These are phyloP conservation scores for Miichthys miiuy DNA, from an alignment of 2,797 vertebrate species.

Conservation along the genomic window DNA sequence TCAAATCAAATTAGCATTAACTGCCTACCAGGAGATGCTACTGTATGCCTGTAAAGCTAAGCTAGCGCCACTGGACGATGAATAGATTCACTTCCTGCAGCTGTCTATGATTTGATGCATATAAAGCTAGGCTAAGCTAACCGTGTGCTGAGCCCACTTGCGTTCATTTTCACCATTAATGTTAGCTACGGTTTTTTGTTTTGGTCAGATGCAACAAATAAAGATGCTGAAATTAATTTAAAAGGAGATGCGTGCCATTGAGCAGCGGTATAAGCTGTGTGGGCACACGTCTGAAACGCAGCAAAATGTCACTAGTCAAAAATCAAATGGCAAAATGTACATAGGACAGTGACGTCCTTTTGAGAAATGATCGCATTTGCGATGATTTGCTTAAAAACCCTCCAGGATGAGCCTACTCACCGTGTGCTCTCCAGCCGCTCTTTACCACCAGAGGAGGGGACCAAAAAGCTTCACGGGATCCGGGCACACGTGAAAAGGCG, in stretches of 20 bases:
- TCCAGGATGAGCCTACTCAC: constrained; percentile 11
- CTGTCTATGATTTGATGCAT: too few relatives aligned
- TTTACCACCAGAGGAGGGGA: not conserved
- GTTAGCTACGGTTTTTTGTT: not conserved
- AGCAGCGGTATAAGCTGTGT: not conserved
- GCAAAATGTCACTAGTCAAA: not conserved
- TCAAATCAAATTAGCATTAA: not conserved
- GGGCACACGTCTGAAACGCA: not conserved
- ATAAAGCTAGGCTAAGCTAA: not conserved
- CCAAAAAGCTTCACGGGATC: not conserved
- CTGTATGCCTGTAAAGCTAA: not conserved
- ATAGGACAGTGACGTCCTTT: not conserved
- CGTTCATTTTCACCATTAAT: not conserved
- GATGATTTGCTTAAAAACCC: too few relatives aligned
- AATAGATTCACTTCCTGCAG: not conserved
- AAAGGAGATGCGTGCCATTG: too few relatives aligned
- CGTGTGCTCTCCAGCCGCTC: not conserved
- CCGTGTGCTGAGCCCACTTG: accelerated
- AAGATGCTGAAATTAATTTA: not conserved
- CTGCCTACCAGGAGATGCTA: not conserved
- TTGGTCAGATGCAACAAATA: too few relatives aligned
- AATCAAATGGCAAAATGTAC: not conserved
- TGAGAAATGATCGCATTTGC: not conserved
- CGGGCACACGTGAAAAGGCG: not conserved
- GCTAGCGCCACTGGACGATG: not conserved